phyloP scores from a whole-genome alignment of 2,113 vertebrate genomes.

The Pelmatolapia mariae region DNA sequence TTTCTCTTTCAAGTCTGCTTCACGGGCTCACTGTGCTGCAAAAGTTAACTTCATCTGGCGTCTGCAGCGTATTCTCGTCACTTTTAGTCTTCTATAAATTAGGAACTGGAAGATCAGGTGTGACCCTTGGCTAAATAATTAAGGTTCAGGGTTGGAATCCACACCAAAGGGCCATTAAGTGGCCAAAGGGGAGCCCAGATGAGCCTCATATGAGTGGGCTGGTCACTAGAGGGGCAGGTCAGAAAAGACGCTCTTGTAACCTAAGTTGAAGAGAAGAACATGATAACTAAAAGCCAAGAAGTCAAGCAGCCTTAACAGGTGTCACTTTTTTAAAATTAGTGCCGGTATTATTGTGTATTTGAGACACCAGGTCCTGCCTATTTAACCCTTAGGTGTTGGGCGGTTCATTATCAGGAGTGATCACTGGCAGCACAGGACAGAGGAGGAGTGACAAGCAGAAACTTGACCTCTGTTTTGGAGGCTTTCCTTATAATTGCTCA shows the following conservation, averaged over 20 bases:
- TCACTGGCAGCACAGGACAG: not conserved
- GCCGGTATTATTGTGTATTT: not conserved
- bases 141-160: constrained; percentile 51
- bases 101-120: constrained; percentile 46
- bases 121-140: constrained; percentile 62
- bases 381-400: not conserved
- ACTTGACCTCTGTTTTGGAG: not conserved
- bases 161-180: constrained; percentile 47
- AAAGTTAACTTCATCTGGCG: not conserved
- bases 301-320: not conserved
- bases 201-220: constrained; percentile 7
- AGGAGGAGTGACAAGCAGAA: not conserved
- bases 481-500: not conserved
- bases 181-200: constrained; percentile 22
- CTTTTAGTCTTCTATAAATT: constrained; percentile 2
- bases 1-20: not conserved
- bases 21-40: not conserved
- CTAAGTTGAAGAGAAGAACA: not conserved
- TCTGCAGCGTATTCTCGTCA: not conserved
- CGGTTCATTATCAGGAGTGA: not conserved
- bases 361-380: not conserved
- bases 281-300: not conserved
- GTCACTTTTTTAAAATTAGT: not conserved
- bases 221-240: constrained; percentile 3
- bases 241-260: constrained; percentile 13